Conservation (phyloP, 2,113 vertebrate genomes). For the human (Homo sapiens) region GRCh38 chr3:85266501-85267000, state of each 20-base stretch:
- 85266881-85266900: neutral
- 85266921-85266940: conserved; percentile 1
- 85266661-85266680: conserved; percentile 47
- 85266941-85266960: neutral
- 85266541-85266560: neutral
- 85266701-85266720: conserved; percentile 58
- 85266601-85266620: neutral
- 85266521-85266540: neutral
- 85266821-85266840: conserved; percentile 56
- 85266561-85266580: neutral
- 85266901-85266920: conserved; percentile 12
- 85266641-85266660: neutral
- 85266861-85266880: neutral
- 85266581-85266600: neutral
- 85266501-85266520: neutral
- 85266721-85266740: conserved; percentile 49
- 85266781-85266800: conserved; percentile 54
- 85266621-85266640: neutral
- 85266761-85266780: conserved; percentile 53
- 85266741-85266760: conserved; percentile 57
- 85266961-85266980: neutral
- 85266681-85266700: neutral
- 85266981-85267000: neutral
- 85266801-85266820: conserved; percentile 58
- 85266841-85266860: conserved; percentile 55